phyloP scores from a whole-genome alignment of 2,888 invertebrate genomes.

The Homarus gammarus region DNA sequence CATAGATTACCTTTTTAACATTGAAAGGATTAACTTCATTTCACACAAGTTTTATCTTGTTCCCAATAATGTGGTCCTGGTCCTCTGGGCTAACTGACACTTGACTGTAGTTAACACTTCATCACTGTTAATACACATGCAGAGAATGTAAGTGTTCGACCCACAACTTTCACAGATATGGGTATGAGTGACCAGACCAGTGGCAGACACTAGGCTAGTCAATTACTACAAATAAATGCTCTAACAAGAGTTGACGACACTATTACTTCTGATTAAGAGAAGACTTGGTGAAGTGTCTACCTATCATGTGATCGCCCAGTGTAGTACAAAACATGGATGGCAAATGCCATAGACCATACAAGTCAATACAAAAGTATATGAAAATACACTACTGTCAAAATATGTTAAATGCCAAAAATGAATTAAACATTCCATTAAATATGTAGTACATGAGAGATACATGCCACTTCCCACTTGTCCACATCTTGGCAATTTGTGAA shows the following conservation, averaged over 20 bases:
- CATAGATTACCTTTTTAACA: no score
- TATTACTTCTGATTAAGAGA: slow-evolving; percentile 24
- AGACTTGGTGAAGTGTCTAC: slow-evolving; percentile 6
- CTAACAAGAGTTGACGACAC: not conserved
- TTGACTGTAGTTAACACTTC: not conserved
- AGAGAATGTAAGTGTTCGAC: not conserved
- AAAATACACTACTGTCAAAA: slow-evolving; percentile 66
- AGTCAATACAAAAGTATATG: slow-evolving; percentile 67
- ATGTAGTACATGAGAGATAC: slow-evolving; percentile 36
- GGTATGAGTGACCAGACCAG: not conserved
- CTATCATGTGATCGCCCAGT: slow-evolving; percentile 22
- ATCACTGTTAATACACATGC: not conserved
- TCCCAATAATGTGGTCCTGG: slow-evolving; percentile 39
- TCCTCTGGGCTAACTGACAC: not conserved
- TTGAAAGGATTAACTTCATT: not conserved
- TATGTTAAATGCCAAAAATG: slow-evolving; percentile 62
- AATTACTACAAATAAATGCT: slow-evolving; percentile 19
- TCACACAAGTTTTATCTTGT: slow-evolving; percentile 41
- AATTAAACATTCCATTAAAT: slow-evolving; percentile 52
- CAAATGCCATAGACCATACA: slow-evolving; percentile 56
- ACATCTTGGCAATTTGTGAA: slow-evolving; percentile 36
- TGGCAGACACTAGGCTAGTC: slow-evolving; percentile 1
- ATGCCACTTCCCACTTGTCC: slow-evolving; percentile 28
- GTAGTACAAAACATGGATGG: slow-evolving; percentile 55
- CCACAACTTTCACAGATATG: slow-evolving; percentile 15